These are phyloP conservation scores for Mechanitis mazaeus DNA, from an alignment of 2,888 invertebrate genomes.

Conservation along the genomic window DNA sequence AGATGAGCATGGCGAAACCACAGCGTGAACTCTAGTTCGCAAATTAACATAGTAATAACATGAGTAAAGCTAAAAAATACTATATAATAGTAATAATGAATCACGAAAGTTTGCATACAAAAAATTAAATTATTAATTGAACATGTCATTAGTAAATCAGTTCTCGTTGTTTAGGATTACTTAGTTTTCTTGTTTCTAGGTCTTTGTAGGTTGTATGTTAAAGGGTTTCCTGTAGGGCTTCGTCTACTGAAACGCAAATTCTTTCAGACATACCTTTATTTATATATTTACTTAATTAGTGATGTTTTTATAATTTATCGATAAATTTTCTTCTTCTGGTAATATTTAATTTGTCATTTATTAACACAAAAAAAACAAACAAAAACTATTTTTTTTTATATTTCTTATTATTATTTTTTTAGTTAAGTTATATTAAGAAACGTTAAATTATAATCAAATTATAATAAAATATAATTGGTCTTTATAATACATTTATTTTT, in stretches of 20 bases:
- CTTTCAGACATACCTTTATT: conserved; percentile 4
- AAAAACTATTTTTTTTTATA: too few species aligned
- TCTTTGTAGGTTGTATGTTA: conserved; percentile 27
- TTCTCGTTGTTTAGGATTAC: conserved; percentile 17
- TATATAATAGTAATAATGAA: neutral
- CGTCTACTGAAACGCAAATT: conserved; percentile 14
- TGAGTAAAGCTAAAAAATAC: too few species aligned
- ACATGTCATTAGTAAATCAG: neutral
- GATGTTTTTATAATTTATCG: neutral
- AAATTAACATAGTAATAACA: too few species aligned
- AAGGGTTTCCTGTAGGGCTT: conserved; percentile 30
- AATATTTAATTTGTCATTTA: too few species aligned
- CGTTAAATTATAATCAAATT: too few species aligned
- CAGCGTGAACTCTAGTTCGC: too few species aligned
- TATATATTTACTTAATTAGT: neutral
- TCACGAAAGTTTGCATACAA: neutral
- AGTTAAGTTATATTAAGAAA: too few species aligned
- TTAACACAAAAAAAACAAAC: too few species aligned
- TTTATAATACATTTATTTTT: neutral
- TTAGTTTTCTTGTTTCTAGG: conserved; percentile 23
- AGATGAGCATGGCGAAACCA: too few species aligned
- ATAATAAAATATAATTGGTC: too few species aligned
- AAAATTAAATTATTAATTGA: neutral
- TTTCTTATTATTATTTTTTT: too few species aligned
- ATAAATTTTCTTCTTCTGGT: neutral